Evolutionary conservation across 2,888 invertebrate species (phyloP).

Genomic region (Pocota personata): DNA sequence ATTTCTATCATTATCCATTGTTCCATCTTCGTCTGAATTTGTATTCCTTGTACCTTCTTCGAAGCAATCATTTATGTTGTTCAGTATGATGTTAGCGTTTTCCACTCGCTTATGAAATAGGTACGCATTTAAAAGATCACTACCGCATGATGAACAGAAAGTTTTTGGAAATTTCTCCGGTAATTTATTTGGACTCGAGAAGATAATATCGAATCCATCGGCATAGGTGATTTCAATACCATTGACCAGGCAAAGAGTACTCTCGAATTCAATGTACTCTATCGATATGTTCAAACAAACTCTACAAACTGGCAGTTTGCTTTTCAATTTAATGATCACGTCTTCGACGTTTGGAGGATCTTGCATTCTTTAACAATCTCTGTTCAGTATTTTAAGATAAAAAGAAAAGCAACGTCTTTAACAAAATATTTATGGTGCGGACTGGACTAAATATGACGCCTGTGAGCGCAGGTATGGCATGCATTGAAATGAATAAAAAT

Average conservation of each 20-base stretch:
- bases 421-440: neutral
- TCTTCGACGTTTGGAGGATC: conserved; percentile 18
- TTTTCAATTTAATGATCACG: conserved; percentile 21
- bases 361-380: conserved; percentile 16
- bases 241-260: conserved; percentile 35
- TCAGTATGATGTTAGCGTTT: conserved; percentile 20
- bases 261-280: conserved; percentile 59
- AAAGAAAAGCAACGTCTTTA: neutral
- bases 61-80: neutral
- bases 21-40: neutral
- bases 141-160: conserved; percentile 26
- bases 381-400: neutral
- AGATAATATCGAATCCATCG: conserved; percentile 21
- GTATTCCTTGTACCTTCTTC: no score
- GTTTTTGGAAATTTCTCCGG: neutral
- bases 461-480: neutral
- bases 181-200: neutral
- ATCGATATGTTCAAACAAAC: conserved; percentile 51
- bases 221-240: conserved; percentile 25
- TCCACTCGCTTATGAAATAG: conserved; percentile 38
- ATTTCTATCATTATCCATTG: neutral
- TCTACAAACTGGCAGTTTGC: conserved; percentile 53
- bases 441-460: neutral
- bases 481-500: neutral
- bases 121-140: conserved; percentile 31